These are phyloP conservation scores for Blennius ocellaris DNA, from an alignment of 2,113 vertebrate genomes.

Conservation along the genomic window DNA sequence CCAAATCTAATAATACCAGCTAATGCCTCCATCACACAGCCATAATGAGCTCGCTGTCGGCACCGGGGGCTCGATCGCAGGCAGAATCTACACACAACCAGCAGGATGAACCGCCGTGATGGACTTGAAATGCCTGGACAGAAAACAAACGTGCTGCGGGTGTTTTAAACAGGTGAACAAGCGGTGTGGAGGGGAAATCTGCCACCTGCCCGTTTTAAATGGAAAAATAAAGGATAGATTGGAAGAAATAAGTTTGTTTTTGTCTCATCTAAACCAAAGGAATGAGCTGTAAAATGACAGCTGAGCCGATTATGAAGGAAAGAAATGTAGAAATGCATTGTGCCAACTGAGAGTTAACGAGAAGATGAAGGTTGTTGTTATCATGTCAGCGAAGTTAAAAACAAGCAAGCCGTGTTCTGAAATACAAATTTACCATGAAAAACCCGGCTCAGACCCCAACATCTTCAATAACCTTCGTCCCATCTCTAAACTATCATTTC, in stretches of 20 bases:
- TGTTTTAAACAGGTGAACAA: conserved; percentile 50
- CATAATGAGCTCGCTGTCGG: conserved; percentile 54
- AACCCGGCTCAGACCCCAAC: too few species aligned
- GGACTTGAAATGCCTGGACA: conserved; percentile 42
- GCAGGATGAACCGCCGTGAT: conserved; percentile 53
- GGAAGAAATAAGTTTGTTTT: not conserved
- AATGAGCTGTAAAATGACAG: not conserved
- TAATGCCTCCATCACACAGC: conserved; percentile 64
- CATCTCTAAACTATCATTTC: too few species aligned
- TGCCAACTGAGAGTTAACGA: not conserved
- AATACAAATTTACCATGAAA: too few species aligned
- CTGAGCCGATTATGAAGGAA: not conserved
- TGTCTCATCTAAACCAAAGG: conserved; percentile 24
- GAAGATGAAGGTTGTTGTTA: too few species aligned
- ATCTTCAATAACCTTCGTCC: too few species aligned
- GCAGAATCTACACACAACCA: conserved; percentile 49
- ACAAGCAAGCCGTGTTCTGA: too few species aligned
- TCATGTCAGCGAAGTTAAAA: too few species aligned
- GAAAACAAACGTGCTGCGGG: conserved; percentile 38
- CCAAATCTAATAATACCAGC: conserved; percentile 73
- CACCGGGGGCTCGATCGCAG: conserved; percentile 40
- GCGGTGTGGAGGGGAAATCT: conserved; percentile 32
- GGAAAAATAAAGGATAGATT: conserved; percentile 24
- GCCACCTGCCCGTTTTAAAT: conserved; percentile 5
- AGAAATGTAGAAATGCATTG: not conserved